Evolutionary conservation across 2,797 vertebrate species (phyloP).

Genomic region (Thripadectes ignobilis): DNA sequence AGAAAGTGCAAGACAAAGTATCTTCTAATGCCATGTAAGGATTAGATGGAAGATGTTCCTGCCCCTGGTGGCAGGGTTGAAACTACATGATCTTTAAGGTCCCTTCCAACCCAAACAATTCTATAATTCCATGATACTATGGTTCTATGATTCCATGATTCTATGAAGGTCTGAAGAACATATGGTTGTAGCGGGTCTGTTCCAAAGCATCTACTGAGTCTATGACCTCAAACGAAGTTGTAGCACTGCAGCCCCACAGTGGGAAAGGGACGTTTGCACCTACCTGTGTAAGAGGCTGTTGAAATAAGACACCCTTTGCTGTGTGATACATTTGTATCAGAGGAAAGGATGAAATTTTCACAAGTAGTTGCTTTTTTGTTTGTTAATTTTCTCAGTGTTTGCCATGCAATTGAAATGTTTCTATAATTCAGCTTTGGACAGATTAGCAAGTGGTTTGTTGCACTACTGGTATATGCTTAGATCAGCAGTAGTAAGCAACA

Average conservation of each 20-base stretch:
- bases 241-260: not conserved
- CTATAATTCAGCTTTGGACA: not conserved
- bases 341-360: not conserved
- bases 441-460: not conserved
- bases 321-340: not conserved
- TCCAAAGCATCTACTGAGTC: not conserved
- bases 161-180: not conserved
- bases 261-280: not conserved
- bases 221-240: not conserved
- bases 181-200: not conserved
- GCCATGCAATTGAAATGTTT: not conserved
- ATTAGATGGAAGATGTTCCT: not conserved
- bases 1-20: not conserved
- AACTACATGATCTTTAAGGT: not conserved
- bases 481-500: not conserved
- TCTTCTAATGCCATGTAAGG: fast-evolving
- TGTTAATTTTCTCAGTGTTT: not conserved
- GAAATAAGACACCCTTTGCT: not conserved
- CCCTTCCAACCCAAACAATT: not conserved
- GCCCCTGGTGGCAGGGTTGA: no score
- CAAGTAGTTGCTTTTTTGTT: not conserved
- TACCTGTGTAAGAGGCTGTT: not conserved
- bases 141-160: not conserved
- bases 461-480: not conserved
- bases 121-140: not conserved